Percentiles rank a stretch among this genome's conserved stretches.
These are phyloP conservation scores for Anarhynchus alexandrinus DNA, from an alignment of 2,113 vertebrate species.

Conservation along the genomic window DNA sequence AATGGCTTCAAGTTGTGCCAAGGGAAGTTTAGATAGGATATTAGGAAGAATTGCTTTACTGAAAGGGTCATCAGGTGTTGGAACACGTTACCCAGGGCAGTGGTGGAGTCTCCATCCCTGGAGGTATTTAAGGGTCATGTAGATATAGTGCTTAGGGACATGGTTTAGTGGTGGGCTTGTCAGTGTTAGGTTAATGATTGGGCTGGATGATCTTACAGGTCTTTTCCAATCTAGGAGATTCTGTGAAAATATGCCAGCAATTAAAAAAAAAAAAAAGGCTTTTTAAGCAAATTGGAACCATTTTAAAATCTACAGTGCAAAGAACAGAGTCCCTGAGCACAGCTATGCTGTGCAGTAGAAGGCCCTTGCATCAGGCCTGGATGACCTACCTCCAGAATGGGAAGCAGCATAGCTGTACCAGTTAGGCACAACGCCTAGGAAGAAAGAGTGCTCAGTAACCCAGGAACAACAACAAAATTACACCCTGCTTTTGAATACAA, in stretches of 20 bases:
- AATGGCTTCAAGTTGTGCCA: too few relatives aligned
- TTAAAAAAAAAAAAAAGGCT: not conserved
- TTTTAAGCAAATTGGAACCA: not conserved
- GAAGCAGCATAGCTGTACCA: not conserved
- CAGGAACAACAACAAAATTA: not conserved
- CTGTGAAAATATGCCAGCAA: not conserved
- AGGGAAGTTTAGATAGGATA: too few relatives aligned
- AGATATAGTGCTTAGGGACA: too few relatives aligned
- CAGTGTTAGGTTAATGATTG: too few relatives aligned
- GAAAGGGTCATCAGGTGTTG: too few relatives aligned
- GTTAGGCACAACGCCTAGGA: not conserved
- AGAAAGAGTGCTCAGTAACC: not conserved
- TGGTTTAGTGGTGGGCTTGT: too few relatives aligned
- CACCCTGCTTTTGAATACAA: not conserved
- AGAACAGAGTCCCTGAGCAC: not conserved
- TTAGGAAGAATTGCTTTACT: too few relatives aligned
- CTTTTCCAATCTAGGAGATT: too few relatives aligned
- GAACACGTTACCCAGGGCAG: too few relatives aligned
- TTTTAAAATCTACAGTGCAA: not conserved
- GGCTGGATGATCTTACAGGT: too few relatives aligned
- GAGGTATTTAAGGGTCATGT: too few relatives aligned
- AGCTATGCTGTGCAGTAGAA: not conserved
- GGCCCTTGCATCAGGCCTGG: not conserved
- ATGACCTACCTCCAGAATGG: not conserved
- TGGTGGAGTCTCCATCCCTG: too few relatives aligned